phyloP scores from a whole-genome alignment of 2,888 invertebrate genomes.

The Acanthosoma haemorrhoidale region DNA sequence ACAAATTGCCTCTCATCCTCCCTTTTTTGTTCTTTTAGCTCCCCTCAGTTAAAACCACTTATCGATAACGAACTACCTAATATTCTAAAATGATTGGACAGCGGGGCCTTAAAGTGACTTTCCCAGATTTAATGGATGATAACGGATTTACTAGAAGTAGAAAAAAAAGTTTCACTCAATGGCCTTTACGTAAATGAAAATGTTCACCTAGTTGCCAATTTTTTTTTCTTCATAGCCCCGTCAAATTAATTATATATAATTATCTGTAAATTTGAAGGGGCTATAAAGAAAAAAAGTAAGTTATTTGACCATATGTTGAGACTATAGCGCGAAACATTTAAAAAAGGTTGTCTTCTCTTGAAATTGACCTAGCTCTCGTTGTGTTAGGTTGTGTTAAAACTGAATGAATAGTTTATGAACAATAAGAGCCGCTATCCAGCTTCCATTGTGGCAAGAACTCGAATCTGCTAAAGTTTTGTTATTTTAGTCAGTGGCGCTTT shows the following conservation, averaged over 20 bases:
- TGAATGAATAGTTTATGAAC: too few species aligned
- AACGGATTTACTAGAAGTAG: not conserved
- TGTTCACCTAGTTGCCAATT: too few species aligned
- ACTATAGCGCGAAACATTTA: too few species aligned
- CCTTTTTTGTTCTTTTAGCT: not conserved
- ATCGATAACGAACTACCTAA: slow-evolving; percentile 5
- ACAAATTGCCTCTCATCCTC: not conserved
- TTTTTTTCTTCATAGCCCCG: not conserved
- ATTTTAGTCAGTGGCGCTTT: too few species aligned
- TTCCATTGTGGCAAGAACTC: too few species aligned
- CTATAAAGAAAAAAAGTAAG: not conserved
- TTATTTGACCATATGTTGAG: too few species aligned
- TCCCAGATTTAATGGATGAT: not conserved
- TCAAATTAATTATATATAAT: not conserved
- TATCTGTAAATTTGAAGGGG: not conserved
- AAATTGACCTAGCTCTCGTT: too few species aligned
- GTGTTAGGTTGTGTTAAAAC: too few species aligned
- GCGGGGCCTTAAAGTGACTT: slow-evolving; percentile 7
- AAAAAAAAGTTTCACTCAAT: not conserved
- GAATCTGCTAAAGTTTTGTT: too few species aligned
- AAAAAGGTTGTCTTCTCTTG: too few species aligned
- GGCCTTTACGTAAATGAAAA: not conserved
- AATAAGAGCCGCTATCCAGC: too few species aligned
- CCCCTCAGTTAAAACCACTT: slow-evolving; percentile 12
- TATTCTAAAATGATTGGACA: slow-evolving; percentile 5